These are phyloP conservation scores for Dryas iulia DNA, from an alignment of 1,140 invertebrate species.

Conservation along the genomic window DNA sequence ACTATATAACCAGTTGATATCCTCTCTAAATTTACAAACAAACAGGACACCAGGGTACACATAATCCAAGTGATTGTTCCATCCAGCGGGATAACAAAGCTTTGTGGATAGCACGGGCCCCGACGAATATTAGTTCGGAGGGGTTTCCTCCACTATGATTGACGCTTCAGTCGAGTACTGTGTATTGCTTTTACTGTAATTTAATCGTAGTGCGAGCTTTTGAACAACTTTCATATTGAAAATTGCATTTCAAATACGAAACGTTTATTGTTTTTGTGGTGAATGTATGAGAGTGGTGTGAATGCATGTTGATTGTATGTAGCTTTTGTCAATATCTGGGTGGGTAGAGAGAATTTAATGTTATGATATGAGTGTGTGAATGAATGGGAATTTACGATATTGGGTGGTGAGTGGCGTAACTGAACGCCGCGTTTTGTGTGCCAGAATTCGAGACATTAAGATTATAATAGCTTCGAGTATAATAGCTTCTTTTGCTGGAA, in stretches of 20 bases:
- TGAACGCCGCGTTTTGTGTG: no score
- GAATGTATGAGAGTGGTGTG: background rate
- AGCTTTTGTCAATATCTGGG: no score
- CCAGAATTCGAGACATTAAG: no score
- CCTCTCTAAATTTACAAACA: background rate
- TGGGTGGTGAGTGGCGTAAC: no score
- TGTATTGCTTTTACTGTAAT: background rate
- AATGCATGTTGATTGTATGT: background rate
- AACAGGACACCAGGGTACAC: background rate
- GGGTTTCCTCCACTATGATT: background rate
- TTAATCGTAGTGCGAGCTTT: background rate
- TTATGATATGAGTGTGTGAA: no score
- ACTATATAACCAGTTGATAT: background rate
- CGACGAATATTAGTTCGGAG: background rate
- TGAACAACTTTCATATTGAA: background rate
- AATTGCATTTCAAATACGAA: background rate
- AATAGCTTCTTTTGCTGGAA: no score
- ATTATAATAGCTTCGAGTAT: no score
- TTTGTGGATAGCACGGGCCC: background rate
- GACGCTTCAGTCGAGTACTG: background rate
- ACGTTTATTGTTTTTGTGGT: background rate
- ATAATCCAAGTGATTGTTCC: background rate
- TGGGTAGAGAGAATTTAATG: no score
- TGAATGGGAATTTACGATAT: no score
- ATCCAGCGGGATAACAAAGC: background rate